phyloP scores from a whole-genome alignment of 1,140 invertebrate species.

The Drosophila mojavensis region DNA sequence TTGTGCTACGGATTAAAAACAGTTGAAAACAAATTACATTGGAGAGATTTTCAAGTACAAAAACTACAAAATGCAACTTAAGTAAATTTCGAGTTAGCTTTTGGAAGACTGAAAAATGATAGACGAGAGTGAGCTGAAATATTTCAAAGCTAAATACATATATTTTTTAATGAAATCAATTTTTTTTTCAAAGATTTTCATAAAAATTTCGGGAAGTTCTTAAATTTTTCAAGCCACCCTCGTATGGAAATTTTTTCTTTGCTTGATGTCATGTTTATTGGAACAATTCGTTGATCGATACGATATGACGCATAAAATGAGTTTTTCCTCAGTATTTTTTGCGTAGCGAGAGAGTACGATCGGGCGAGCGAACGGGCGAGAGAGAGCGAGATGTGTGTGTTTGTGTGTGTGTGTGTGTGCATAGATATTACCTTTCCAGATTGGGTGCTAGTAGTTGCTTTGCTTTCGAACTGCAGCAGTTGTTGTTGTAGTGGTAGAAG shows the following conservation, averaged over 20 bases:
- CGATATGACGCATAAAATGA: slow-evolving; percentile 1
- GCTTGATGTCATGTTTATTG: neutral
- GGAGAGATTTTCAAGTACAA: slow-evolving; percentile 3
- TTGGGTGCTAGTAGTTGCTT: slow-evolving; percentile 76
- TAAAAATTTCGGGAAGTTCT: too few relatives aligned
- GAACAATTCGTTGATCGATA: slow-evolving; percentile 6
- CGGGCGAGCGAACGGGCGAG: slow-evolving; percentile 40
- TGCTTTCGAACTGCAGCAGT: slow-evolving; percentile 71
- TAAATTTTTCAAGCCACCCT: too few relatives aligned
- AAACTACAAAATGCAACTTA: slow-evolving; percentile 61
- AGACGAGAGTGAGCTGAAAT: neutral
- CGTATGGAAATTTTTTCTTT: too few relatives aligned
- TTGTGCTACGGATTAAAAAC: slow-evolving; percentile 69
- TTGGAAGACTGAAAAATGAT: slow-evolving; percentile 34
- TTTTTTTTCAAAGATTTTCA: neutral
- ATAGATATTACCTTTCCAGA: slow-evolving; percentile 78
- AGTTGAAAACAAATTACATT: slow-evolving; percentile 52
- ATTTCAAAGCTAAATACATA: too few relatives aligned
- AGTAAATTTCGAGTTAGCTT: slow-evolving; percentile 20
- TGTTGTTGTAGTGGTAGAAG: slow-evolving; percentile 36
- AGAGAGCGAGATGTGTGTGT: slow-evolving; percentile 14
- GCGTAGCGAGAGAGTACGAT: slow-evolving; percentile 29
- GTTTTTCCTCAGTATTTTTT: neutral
- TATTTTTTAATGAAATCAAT: too few relatives aligned
- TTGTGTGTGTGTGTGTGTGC: slow-evolving; percentile 36